phyloP scores from a whole-genome alignment of 2,888 invertebrate species.

The Melanophora roralis region DNA sequence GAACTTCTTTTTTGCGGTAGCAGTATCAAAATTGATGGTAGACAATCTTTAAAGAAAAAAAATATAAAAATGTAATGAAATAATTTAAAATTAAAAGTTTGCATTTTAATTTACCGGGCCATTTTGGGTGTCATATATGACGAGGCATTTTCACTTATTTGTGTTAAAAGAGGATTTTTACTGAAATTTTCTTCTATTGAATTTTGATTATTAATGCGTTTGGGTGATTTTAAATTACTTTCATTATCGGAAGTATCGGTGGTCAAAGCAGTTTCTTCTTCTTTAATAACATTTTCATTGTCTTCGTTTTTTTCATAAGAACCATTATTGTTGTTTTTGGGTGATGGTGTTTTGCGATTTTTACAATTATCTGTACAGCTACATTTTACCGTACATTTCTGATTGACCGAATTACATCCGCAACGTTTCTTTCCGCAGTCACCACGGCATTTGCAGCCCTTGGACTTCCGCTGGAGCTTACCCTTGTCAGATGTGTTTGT shows the following conservation, averaged over 20 bases:
- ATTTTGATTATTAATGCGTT: constrained; percentile 31
- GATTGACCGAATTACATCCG: constrained; percentile 65
- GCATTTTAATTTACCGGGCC: constrained; percentile 60
- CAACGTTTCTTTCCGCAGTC: constrained; percentile 69
- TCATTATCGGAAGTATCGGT: constrained; percentile 17
- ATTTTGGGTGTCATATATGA: constrained; percentile 64
- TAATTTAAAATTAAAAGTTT: background rate
- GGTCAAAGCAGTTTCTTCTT: constrained; percentile 18
- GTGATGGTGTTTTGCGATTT: constrained; percentile 27
- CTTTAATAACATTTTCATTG: constrained; percentile 17
- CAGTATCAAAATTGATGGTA: constrained; percentile 65
- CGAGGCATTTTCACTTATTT: constrained; percentile 21
- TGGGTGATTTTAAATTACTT: constrained; percentile 32
- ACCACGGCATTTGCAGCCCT: constrained; percentile 67
- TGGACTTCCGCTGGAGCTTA: constrained; percentile 52
- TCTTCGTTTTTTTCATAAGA: constrained; percentile 28
- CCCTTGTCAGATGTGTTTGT: constrained; percentile 54
- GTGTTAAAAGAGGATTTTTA: constrained; percentile 52
- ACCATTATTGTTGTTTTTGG: constrained; percentile 2
- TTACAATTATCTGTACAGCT: constrained; percentile 53
- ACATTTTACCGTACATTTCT: constrained; percentile 60
- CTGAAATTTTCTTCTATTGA: constrained; percentile 10
- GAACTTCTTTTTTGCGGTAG: constrained; percentile 68
- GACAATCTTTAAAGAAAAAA: constrained; percentile 65
- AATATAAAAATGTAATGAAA: background rate